A percentile compares a stretch with the other conserved stretches of the same genome.
Evolutionary conservation across 2,797 vertebrate genomes (phyloP).

Genomic region (Columba guinea): DNA sequence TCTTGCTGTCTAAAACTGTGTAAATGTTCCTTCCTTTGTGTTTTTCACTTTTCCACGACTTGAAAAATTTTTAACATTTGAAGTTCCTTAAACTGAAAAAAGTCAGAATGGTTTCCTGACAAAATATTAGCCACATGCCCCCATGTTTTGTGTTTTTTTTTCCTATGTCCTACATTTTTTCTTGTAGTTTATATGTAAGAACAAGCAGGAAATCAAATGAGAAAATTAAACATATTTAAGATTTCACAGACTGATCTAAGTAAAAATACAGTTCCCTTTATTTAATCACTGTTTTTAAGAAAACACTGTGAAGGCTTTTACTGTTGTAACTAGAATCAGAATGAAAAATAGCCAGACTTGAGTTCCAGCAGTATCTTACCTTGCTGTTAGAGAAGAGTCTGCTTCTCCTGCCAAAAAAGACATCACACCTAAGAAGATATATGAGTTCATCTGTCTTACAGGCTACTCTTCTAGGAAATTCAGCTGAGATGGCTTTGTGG

Average conservation of each 20-base stretch:
- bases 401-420: neutral
- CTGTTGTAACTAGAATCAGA: neutral
- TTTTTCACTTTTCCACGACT: neutral
- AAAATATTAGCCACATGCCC: neutral
- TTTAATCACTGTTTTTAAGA: neutral
- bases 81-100: neutral
- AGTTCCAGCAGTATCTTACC: neutral
- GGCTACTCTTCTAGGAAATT: conserved; percentile 39
- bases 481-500: conserved; percentile 26
- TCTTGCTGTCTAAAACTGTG: neutral
- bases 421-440: conserved; percentile 16
- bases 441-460: conserved; percentile 19
- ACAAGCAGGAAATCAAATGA: neutral
- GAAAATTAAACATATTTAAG: neutral
- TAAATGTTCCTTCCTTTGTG: neutral
- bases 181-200: neutral
- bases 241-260: neutral
- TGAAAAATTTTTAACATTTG: conserved; percentile 21
- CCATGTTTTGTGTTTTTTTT: neutral
- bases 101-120: neutral
- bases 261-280: neutral
- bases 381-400: neutral
- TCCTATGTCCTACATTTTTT: neutral
- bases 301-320: neutral
- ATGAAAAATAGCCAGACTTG: conserved; percentile 1